A percentile compares a stretch with the other conserved stretches of the same genome.
Evolutionary conservation across 1,140 invertebrate genomes (phyloP).

Genomic region (Meloidogyne exigua): DNA sequence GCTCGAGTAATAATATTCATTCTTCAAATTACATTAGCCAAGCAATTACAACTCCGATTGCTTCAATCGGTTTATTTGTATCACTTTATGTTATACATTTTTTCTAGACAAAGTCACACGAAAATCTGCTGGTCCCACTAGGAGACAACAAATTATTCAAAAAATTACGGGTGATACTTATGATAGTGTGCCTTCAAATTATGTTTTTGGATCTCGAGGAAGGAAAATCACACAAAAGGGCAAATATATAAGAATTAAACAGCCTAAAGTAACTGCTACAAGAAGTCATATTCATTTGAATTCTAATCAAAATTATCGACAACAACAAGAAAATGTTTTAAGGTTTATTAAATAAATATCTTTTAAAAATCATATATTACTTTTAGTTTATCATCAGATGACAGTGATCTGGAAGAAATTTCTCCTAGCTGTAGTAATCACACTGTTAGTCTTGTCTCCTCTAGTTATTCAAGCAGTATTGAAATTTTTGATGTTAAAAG

Average conservation of each 20-base stretch:
- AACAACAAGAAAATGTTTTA: neutral
- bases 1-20: neutral
- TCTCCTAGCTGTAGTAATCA: neutral
- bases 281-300: neutral
- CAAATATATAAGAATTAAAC: neutral
- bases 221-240: neutral
- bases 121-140: neutral
- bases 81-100: neutral
- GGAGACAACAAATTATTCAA: neutral
- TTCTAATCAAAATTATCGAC: neutral
- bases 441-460: neutral
- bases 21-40: neutral
- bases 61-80: neutral
- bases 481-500: neutral
- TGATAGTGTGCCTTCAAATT: neutral
- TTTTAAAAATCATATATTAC: neutral
- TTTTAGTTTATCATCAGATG: neutral
- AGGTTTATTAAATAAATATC: neutral
- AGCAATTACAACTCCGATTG: neutral
- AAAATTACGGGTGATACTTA: neutral
- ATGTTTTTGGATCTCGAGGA: neutral
- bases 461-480: neutral
- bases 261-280: neutral
- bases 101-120: neutral
- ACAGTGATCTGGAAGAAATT: neutral